Evolutionary conservation across 2,797 vertebrate species (phyloP).

Genomic region (Adelosebastes latens): DNA sequence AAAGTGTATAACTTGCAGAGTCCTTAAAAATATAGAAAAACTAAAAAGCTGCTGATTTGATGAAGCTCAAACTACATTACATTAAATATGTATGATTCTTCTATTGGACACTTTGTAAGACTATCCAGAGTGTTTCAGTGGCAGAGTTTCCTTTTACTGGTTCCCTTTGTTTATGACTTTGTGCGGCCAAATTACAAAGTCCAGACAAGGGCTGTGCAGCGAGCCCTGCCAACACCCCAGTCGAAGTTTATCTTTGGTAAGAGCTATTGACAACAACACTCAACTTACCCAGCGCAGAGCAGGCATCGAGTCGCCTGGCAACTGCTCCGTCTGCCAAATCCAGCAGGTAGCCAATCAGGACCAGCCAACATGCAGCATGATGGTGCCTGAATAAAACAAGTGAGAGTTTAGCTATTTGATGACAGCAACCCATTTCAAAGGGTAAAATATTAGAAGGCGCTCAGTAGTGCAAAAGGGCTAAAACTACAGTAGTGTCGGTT

Average conservation of each 20-base stretch:
- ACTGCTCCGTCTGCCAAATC: slow-evolving; percentile 91
- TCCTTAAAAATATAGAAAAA: neutral
- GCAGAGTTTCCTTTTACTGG: slow-evolving; percentile 24
- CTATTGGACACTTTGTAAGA: slow-evolving; percentile 18
- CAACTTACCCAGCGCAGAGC: slow-evolving; percentile 90
- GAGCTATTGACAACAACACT: slow-evolving; percentile 49
- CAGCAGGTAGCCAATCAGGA: slow-evolving; percentile 92
- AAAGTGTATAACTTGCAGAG: neutral
- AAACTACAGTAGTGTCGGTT: neutral
- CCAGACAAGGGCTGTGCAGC: slow-evolving; percentile 44
- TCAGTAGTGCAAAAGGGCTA: neutral
- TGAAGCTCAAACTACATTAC: neutral
- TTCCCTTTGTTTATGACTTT: slow-evolving; percentile 33
- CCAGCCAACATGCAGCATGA: slow-evolving; percentile 90
- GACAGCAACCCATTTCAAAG: slow-evolving; percentile 15
- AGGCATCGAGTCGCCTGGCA: slow-evolving; percentile 87
- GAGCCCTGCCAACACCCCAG: slow-evolving; percentile 49
- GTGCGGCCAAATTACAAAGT: slow-evolving; percentile 34
- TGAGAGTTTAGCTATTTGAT: slow-evolving; percentile 11
- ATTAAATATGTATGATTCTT: slow-evolving; percentile 27
- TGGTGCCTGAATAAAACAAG: slow-evolving; percentile 80
- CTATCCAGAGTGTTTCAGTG: slow-evolving; percentile 10
- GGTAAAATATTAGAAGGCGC: neutral
- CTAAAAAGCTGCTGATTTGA: neutral
- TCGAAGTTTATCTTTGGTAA: slow-evolving; percentile 55